Percentiles rank a stretch among this genome's conserved stretches.
These are phyloP conservation scores for Geophilus truncorum DNA, from an alignment of 2,888 invertebrate species.

Conservation along the genomic window DNA sequence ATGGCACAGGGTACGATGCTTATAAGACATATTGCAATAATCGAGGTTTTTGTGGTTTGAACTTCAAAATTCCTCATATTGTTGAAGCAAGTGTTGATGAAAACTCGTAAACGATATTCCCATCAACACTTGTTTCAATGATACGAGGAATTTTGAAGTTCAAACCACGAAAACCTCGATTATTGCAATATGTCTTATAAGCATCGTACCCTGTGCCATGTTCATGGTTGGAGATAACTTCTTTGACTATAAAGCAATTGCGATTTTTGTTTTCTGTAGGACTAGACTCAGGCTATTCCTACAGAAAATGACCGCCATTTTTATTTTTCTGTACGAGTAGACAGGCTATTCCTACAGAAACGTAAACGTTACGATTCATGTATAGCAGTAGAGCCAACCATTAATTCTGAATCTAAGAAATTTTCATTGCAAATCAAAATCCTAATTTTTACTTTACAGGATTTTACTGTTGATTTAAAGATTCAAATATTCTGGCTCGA, in stretches of 20 bases:
- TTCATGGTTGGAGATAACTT: not conserved
- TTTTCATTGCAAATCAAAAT: not conserved
- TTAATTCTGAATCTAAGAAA: not conserved
- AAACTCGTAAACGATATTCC: too few species aligned
- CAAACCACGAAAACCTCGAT: not conserved
- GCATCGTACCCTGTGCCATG: not conserved
- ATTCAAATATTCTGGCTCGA: not conserved
- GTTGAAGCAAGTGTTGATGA: not conserved
- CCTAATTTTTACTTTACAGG: not conserved
- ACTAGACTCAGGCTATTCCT: too few species aligned
- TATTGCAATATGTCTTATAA: not conserved
- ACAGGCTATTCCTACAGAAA: too few species aligned
- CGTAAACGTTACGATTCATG: too few species aligned
- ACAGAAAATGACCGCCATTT: too few species aligned
- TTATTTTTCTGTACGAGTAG: too few species aligned
- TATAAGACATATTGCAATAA: not conserved
- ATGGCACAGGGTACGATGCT: not conserved
- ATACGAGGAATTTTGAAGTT: not conserved
- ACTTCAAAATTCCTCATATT: not conserved
- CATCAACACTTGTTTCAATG: not conserved
- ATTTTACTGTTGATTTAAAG: not conserved
- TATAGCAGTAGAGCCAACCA: not conserved
- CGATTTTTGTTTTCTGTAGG: too few species aligned
- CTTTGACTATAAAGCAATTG: not conserved
- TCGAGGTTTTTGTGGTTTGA: not conserved